Conservation (phyloP, 92 coral and sea anemone species). For the Umimayanthus chanpuru region DNA sequence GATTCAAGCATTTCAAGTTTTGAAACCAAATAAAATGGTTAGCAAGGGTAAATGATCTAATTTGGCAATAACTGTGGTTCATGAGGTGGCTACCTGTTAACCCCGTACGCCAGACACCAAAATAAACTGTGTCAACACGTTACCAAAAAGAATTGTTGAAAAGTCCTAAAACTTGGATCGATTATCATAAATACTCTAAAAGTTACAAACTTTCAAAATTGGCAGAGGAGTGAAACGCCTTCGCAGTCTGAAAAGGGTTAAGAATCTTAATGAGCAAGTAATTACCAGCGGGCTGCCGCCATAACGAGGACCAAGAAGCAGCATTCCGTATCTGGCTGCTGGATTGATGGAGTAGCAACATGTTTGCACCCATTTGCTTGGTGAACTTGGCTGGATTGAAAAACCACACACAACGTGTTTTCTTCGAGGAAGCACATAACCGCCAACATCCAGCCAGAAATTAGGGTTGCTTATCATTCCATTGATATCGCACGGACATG, state of each 20-base stretch:
- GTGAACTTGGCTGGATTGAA: neutral
- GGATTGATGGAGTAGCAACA: slow-evolving; percentile 37
- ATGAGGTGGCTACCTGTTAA: too few species aligned
- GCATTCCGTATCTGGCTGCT: slow-evolving; percentile 13
- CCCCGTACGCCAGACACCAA: too few species aligned
- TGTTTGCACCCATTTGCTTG: slow-evolving; percentile 16
- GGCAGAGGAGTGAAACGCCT: too few species aligned
- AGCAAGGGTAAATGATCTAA: too few species aligned
- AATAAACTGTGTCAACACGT: too few species aligned
- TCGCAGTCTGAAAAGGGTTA: neutral
- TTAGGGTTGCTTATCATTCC: neutral
- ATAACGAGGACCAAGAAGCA: slow-evolving; percentile 13
- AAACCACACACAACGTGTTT: slow-evolving; percentile 1
- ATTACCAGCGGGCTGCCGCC: slow-evolving; percentile 32
- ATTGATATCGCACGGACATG: slow-evolving; percentile 50
- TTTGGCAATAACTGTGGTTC: too few species aligned
- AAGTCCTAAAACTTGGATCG: too few species aligned
- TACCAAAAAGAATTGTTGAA: too few species aligned
- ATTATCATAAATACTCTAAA: too few species aligned
- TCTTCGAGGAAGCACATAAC: neutral
- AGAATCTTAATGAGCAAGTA: neutral
- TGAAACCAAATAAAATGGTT: too few species aligned
- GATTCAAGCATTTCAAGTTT: too few species aligned
- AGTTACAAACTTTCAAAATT: too few species aligned
- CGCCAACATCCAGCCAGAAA: slow-evolving; percentile 1